Evolutionary conservation across 2,888 invertebrate genomes (phyloP), one percentile per base, ranked within the genome.

Genomic region (Agrilus cyanescens): DNA sequence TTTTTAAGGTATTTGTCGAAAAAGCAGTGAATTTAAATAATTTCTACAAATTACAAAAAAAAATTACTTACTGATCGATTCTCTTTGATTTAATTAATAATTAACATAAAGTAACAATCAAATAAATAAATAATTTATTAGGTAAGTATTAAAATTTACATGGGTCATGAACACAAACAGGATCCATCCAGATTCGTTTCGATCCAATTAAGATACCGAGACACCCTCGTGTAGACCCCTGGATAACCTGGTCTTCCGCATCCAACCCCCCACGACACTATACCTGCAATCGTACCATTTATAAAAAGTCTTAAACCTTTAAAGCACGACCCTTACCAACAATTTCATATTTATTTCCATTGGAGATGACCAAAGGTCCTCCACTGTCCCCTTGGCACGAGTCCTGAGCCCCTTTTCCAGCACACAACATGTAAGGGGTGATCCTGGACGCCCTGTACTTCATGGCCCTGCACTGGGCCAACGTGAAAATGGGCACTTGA

Each of bases 331-430:
- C 57, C 75, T 69, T 57, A 82, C 88, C 88, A 41, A 84, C 81
- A 42, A 88, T 82, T 67, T 86, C 85, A 56, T 76, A 81, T 62
- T 80, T 84, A 45, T 84, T 82, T 29, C 81, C 83, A 51, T 77
- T 78, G 48, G 82, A 80, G 4, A 88, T 67, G 0, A 88, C 68
- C 34, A 89, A 67, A 1, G 89, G 89, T 0, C 89, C 89, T 12
- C 89, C 89, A 53, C 87, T 87, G 63, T 89, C 89, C 0, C 89
- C 89, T 66, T 89, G 89, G 56, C 89, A 90, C 0, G 88, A 88
- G 65, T 90, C 89, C 58, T 83, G 81, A 5, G 76, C 75, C 3
- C 85, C 83, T 48, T 78, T 75, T 12, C 89, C 89, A 7, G 89
- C 89, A 60, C 89, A 90, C 44, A 89, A 61, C 89, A 89, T 89